Evolutionary conservation across 2,113 vertebrate genomes (phyloP).

Genomic region (Carollia perspicillata): DNA sequence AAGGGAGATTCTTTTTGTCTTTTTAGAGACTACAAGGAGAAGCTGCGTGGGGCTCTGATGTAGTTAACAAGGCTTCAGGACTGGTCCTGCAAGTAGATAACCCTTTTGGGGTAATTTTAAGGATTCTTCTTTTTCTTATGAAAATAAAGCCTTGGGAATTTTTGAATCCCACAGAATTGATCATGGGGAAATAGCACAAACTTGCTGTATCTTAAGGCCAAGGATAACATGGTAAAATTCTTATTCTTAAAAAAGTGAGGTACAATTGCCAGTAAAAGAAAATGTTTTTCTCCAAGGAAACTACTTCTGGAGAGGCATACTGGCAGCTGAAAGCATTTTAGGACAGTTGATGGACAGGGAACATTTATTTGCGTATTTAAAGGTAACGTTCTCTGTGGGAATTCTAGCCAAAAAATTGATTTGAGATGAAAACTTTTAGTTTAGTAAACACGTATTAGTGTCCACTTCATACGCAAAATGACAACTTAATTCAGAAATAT

Average conservation of each 20-base stretch:
- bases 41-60: neutral
- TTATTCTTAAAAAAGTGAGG: neutral
- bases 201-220: neutral
- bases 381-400: neutral
- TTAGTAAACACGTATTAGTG: neutral
- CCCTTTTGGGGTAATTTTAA: neutral
- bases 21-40: neutral
- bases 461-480: neutral
- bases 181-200: slow-evolving; percentile 8
- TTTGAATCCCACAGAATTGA: slow-evolving; percentile 20
- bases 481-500: slow-evolving; percentile 17
- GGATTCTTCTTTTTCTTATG: slow-evolving; percentile 15
- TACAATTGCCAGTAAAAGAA: neutral
- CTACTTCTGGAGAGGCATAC: neutral
- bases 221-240: neutral
- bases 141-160: slow-evolving; percentile 32
- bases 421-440: neutral
- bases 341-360: neutral
- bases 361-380: slow-evolving; percentile 28
- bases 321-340: slow-evolving; percentile 41
- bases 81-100: neutral
- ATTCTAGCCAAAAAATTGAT: neutral
- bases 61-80: neutral
- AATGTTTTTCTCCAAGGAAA: slow-evolving; percentile 8
- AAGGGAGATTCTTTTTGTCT: neutral